A percentile compares a stretch with the other conserved stretches of the same genome.
phyloP scores from a whole-genome alignment of 2,888 invertebrate genomes.

The Hetaerina titia region DNA sequence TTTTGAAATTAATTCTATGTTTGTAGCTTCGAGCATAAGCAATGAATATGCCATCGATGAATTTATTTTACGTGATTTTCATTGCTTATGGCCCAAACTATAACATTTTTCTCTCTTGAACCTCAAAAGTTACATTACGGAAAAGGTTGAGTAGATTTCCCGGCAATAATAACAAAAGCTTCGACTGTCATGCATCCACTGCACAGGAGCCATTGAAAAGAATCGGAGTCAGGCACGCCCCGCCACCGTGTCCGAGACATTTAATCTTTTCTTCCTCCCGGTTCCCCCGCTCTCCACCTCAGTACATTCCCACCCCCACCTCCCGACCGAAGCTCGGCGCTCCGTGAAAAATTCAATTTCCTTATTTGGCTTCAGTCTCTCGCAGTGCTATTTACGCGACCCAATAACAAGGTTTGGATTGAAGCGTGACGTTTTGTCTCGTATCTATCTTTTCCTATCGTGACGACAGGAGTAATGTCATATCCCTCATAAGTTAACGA shows the following conservation, averaged over 20 bases:
- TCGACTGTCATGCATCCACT: neutral
- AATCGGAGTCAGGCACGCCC: conserved; percentile 49
- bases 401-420: neutral
- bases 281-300: neutral
- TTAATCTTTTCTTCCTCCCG: neutral
- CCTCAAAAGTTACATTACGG: neutral
- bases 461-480: no score
- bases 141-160: neutral
- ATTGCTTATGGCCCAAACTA: no score
- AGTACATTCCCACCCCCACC: neutral
- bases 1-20: no score
- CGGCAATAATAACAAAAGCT: neutral
- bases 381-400: neutral
- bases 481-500: no score
- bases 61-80: no score
- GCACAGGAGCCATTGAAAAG: neutral
- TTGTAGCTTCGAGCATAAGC: no score
- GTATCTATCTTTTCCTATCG: no score
- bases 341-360: neutral
- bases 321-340: neutral
- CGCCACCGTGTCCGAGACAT: conserved; percentile 30
- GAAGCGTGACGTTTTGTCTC: no score
- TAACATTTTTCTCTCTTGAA: neutral
- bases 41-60: no score
- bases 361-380: neutral